Conservation (phyloP, 2,888 invertebrate species). For the Brachylomia viminalis region DNA sequence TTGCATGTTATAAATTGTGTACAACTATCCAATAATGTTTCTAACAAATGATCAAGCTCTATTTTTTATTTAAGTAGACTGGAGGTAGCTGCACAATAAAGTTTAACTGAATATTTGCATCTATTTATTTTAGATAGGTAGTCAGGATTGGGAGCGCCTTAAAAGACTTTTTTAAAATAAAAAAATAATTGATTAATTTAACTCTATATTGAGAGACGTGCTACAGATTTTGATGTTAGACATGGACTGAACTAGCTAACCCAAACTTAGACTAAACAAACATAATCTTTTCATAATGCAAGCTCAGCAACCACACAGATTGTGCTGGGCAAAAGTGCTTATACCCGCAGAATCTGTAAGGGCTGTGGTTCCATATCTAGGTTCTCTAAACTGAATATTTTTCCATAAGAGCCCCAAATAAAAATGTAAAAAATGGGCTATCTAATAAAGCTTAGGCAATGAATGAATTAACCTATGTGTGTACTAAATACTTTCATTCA, state of each 20-base stretch:
- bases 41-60: background rate
- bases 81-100: constrained; percentile 10
- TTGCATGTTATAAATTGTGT: background rate
- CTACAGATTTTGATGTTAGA: too few species aligned
- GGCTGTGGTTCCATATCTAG: too few species aligned
- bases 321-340: too few species aligned
- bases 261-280: too few species aligned
- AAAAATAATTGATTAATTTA: too few species aligned
- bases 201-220: too few species aligned
- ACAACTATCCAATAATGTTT: background rate
- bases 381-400: background rate
- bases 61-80: background rate
- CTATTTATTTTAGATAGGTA: constrained; percentile 2
- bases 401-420: background rate
- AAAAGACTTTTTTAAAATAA: too few species aligned
- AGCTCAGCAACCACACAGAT: too few species aligned
- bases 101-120: background rate
- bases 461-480: background rate
- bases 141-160: too few species aligned
- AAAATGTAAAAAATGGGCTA: background rate
- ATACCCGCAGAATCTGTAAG: too few species aligned
- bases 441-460: background rate
- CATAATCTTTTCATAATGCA: too few species aligned
- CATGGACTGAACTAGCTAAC: too few species aligned
- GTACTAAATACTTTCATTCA: background rate